phyloP scores from a whole-genome alignment of 2,797 vertebrate genomes.

The Lophotriccus pileatus region DNA sequence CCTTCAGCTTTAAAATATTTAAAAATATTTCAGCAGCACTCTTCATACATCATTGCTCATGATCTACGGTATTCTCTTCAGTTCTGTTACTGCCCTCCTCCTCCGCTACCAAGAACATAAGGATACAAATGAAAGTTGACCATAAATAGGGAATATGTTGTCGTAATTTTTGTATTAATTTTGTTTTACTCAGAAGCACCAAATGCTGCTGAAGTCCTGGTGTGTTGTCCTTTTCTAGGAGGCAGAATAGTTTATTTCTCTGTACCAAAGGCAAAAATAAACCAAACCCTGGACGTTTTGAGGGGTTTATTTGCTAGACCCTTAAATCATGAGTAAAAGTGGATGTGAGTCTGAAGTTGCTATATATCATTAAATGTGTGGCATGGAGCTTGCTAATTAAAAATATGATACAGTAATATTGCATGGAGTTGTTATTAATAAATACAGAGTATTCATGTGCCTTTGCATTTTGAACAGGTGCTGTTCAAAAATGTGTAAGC shows the following conservation, averaged over 20 bases:
- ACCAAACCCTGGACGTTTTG: not conserved
- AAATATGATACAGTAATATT: not conserved
- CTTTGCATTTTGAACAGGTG: constrained; percentile 26
- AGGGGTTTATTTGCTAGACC: not conserved
- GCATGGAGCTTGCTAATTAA: not conserved
- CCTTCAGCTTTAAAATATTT: not conserved
- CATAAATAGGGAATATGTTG: not conserved
- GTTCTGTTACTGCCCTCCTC: not conserved
- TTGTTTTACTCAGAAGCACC: not conserved
- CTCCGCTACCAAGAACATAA: not conserved
- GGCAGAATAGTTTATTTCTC: not conserved
- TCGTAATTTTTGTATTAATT: not conserved
- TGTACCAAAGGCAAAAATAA: not conserved
- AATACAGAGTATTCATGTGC: not conserved
- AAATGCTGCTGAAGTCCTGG: not conserved
- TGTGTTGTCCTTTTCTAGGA: not conserved
- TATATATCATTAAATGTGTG: not conserved
- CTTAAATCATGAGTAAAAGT: not conserved
- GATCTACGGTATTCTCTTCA: not conserved
- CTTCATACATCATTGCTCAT: not conserved
- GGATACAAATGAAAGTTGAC: not conserved
- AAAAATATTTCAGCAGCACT: not conserved
- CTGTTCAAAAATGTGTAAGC: not conserved
- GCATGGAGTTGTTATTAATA: not conserved
- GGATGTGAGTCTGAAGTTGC: not conserved